Percentiles rank a stretch among this genome's conserved stretches.
phyloP scores from a whole-genome alignment of 2,888 invertebrate species.

The Andrena flavipes region DNA sequence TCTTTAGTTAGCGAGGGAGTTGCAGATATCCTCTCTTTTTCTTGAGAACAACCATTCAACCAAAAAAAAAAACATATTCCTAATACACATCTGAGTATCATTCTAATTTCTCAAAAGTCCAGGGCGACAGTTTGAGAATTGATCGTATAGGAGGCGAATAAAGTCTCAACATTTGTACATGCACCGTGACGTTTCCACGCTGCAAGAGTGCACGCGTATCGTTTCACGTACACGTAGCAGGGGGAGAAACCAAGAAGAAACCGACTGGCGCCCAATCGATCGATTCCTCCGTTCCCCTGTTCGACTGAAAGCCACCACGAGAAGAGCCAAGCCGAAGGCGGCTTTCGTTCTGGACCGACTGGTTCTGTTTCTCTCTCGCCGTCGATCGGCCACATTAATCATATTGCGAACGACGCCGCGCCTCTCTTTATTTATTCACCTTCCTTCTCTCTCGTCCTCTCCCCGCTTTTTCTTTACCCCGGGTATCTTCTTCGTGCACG shows the following conservation, averaged over 20 bases:
- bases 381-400: constrained; percentile 77
- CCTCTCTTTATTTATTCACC: constrained; percentile 65
- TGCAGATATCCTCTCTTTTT: too few species aligned
- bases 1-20: too few species aligned
- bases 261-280: constrained; percentile 74
- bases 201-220: background rate
- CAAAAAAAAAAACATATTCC: background rate
- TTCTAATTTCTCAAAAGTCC: background rate
- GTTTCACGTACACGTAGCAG: constrained; percentile 9
- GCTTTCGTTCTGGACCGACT: constrained; percentile 75
- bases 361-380: constrained; percentile 74
- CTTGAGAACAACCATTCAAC: too few species aligned
- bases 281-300: constrained; percentile 70
- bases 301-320: constrained; percentile 66
- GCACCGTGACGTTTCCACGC: constrained; percentile 39
- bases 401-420: constrained; percentile 75
- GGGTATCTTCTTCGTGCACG: constrained; percentile 59
- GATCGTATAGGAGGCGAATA: constrained; percentile 12
- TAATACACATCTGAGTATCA: background rate
- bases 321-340: constrained; percentile 72
- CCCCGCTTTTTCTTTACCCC: constrained; percentile 32
- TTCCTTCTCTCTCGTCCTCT: constrained; percentile 52
- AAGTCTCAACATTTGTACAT: constrained; percentile 40
- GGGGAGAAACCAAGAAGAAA: constrained; percentile 64
- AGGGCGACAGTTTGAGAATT: background rate